Evolutionary conservation across 2,113 vertebrate species (phyloP), one percentile per base, ranked within the genome.

Genomic region (Clupea harengus): DNA sequence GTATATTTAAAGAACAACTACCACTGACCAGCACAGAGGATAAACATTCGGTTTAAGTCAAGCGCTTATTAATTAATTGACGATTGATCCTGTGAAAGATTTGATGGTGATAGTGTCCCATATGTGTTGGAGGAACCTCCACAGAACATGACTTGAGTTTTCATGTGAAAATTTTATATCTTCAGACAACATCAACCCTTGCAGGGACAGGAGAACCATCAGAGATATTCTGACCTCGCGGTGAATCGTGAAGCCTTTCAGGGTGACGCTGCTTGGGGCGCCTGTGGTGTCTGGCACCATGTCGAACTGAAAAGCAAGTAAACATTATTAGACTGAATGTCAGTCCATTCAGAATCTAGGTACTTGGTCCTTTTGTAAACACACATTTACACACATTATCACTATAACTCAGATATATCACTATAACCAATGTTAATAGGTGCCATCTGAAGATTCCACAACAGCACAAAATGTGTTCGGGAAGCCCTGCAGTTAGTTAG

Each of bases 241-340:
- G 91, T 96, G 97, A 93, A 94, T 94, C 5, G 95, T 98, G 93
- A 97, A 99, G 87, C 96, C 96, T 91, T 98, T 99, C 50, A 99
- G 96, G 2, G 97, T 99, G 81, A 99, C 96, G 0, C 89, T 97
- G 95, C 94, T 96, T 44, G 97, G 96, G 87, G 97, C 95, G 83
- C 96, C 96, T 0, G 95, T 95, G 0, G 95, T 93, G 86, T 97
- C 96, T 13, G 97, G 97, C 86, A 99, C 95, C n/a, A 96, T 96
- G 89, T 99, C 97, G 89, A 97, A 99, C 98, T 99, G 92, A 86
- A 90, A 89, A 89, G n/a, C 87, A 90, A 39, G 8, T n/a, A 54
- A 25, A 84, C n/a, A 28, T 75, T 25, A 75, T 7, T n/a, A n/a
- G n/a, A 54, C 22, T 64, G 50, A n/a, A 17, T 67, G 64, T 67